Evolutionary conservation across 2,113 vertebrate genomes (phyloP), one percentile per base, ranked within the genome.

Genomic region (Centropristis striata): DNA sequence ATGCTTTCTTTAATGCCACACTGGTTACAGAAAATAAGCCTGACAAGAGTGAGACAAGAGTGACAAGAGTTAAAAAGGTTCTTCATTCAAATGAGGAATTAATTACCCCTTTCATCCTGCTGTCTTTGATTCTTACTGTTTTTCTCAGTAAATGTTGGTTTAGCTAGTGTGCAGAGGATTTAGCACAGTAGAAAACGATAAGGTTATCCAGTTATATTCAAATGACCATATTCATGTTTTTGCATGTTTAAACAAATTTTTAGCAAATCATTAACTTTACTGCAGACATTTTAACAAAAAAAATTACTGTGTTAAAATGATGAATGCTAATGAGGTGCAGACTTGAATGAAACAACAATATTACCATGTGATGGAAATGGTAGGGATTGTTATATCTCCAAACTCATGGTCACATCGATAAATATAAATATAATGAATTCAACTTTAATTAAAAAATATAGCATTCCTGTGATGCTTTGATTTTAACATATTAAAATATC

Each of bases 61-160:
- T n/a, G n/a, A n/a, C n/a, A n/a, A 57, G 41, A 36, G 25, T 36
- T 71, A 21, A 39, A 32, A 60, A 13, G 36, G n/a, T 21, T 75
- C 55, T 41, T n/a, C 1, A 23, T 28, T 55, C 32, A 58, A 50
- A 49, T 23, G 41, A 65, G 42, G 42, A 42, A 59, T 44, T 25
- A 25, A 59, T 73, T 25, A 23, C 0, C 15, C 0, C 4, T 59
- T 57, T 65, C 72, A 37, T 4, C n/a, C 28, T 23, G 15, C 37
- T 13, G 28, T 32, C 50, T 58, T 50, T 65, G 36, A 60, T 23
- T 28, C 7, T 42, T 13, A 2, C 7, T 68, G 9, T 23, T 39
- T 68, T 39, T 0, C 4, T 5, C 12, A 5, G 20, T n/a, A 71
- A 47, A 58, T 23, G 12, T 49, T 49, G 41, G 41, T 46, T 70